A percentile compares a stretch with the other conserved stretches of the same genome.
Evolutionary conservation across 1,140 invertebrate genomes (phyloP).

Genomic region (Scaptomyza hsui): DNA sequence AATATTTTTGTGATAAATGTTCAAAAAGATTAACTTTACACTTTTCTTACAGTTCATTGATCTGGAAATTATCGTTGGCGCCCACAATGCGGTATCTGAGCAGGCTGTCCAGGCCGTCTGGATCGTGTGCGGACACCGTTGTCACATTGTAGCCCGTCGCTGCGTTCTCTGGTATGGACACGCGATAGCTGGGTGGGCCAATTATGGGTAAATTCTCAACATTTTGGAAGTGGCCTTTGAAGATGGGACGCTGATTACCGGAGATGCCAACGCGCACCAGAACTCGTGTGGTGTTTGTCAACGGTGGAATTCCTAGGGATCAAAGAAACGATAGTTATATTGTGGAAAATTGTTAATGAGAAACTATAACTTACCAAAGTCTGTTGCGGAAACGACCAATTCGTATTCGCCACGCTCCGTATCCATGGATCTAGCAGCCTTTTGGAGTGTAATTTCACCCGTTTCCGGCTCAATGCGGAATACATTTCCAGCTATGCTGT

Average conservation of each 20-base stretch:
- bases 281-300: slow-evolving; percentile 88
- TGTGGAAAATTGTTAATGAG: too few species aligned
- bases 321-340: neutral
- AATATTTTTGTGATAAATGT: neutral
- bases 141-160: slow-evolving; percentile 88
- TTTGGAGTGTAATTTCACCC: slow-evolving; percentile 88
- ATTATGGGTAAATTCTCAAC: slow-evolving; percentile 84
- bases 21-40: neutral
- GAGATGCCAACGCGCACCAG: slow-evolving; percentile 90
- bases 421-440: slow-evolving; percentile 88
- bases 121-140: slow-evolving; percentile 89
- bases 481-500: slow-evolving; percentile 87
- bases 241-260: slow-evolving; percentile 91
- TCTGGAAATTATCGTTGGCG: slow-evolving; percentile 91
- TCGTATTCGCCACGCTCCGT: slow-evolving; percentile 90
- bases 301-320: slow-evolving; percentile 84
- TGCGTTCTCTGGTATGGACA: slow-evolving; percentile 89
- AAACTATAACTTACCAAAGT: slow-evolving; percentile 85
- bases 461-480: slow-evolving; percentile 87
- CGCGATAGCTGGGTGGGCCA: slow-evolving; percentile 88
- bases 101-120: slow-evolving; percentile 89
- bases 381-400: slow-evolving; percentile 88
- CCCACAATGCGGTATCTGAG: slow-evolving; percentile 91
- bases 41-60: slow-evolving; percentile 87
- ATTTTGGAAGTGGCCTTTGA: slow-evolving; percentile 88